These are phyloP conservation scores for Bothrops jararaca DNA, from an alignment of 2,113 vertebrate genomes.

Conservation along the genomic window DNA sequence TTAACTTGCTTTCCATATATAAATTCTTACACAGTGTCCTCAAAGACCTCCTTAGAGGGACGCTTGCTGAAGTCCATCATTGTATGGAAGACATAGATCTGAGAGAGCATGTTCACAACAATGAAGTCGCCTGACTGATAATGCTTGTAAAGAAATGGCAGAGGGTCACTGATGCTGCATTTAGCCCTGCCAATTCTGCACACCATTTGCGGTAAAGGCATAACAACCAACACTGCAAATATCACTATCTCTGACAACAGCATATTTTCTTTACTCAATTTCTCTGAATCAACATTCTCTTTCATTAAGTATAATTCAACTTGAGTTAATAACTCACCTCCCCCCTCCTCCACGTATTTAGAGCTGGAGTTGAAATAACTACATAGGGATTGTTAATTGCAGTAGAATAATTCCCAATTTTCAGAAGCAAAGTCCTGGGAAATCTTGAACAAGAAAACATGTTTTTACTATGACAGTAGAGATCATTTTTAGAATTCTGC, in stretches of 20 bases:
- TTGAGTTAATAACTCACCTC: neutral
- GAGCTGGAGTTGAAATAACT: neutral
- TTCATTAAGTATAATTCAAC: neutral
- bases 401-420: neutral
- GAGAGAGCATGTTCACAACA: neutral
- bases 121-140: neutral
- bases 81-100: neutral
- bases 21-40: neutral
- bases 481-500: neutral
- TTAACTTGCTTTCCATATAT: neutral
- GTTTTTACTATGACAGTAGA: neutral
- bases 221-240: too few species aligned
- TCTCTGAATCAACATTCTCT: neutral
- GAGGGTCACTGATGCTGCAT: neutral
- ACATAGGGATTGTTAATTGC: neutral
- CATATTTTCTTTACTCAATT: neutral
- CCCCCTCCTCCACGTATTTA: neutral
- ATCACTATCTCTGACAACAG: neutral
- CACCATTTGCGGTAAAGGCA: neutral
- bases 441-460: neutral
- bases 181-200: neutral
- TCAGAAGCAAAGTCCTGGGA: too few species aligned
- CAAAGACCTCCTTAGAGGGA: neutral
- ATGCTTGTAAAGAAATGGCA: neutral
- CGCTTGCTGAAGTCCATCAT: neutral